A percentile compares a stretch with the other conserved stretches of the same genome.
Conservation (phyloP, 2,797 vertebrate species). For the Miichthys miiuy region DNA sequence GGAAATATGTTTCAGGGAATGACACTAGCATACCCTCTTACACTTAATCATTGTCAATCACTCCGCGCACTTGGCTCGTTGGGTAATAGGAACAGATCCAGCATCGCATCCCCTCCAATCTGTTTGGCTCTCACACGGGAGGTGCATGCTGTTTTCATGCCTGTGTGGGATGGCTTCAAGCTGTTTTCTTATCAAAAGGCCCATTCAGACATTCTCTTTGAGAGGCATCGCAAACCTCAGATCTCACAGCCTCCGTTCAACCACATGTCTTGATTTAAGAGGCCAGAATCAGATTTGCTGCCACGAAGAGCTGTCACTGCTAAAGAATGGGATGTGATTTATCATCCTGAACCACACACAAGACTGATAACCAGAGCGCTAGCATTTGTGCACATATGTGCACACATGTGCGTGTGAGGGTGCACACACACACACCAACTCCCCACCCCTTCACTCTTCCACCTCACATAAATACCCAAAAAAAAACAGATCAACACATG, state of each 20-base stretch:
- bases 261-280: conserved; percentile 83
- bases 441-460: conserved; percentile 44
- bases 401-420: conserved; percentile 8
- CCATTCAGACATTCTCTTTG: conserved; percentile 84
- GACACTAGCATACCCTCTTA: conserved; percentile 84
- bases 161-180: conserved; percentile 86
- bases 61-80: conserved; percentile 78
- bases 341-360: conserved; percentile 74
- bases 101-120: conserved; percentile 83
- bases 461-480: conserved; percentile 64
- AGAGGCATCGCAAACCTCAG: conserved; percentile 80
- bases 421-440: not conserved
- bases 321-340: conserved; percentile 79
- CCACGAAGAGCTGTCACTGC: conserved; percentile 78
- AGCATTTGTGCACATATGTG: conserved; percentile 56
- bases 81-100: conserved; percentile 84
- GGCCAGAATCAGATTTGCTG: conserved; percentile 80
- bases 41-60: conserved; percentile 86
- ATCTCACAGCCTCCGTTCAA: conserved; percentile 83
- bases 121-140: conserved; percentile 84
- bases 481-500: conserved; percentile 67
- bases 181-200: conserved; percentile 86
- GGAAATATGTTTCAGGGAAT: conserved; percentile 85
- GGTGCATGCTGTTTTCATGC: conserved; percentile 86
- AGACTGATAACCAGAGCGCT: conserved; percentile 72